Conservation (phyloP, 2,888 invertebrate species). For the Ochropleura leucogaster region DNA sequence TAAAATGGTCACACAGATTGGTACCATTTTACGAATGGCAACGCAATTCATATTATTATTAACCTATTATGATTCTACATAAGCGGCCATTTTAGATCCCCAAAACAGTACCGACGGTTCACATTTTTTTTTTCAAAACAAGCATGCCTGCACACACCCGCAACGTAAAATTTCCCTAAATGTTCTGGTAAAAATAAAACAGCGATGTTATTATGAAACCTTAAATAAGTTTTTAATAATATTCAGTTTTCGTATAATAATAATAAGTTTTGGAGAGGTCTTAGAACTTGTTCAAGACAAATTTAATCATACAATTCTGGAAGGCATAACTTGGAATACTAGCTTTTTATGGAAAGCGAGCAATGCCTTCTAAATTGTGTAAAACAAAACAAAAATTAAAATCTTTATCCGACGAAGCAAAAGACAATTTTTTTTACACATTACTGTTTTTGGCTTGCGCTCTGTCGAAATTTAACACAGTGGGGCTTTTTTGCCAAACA, state of each 20-base stretch:
- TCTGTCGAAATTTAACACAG: background rate
- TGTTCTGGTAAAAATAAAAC: conserved; percentile 18
- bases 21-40: too few species aligned
- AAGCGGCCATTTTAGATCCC: too few species aligned
- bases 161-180: background rate
- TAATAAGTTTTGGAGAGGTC: conserved; percentile 7
- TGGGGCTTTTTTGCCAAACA: background rate
- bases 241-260: background rate
- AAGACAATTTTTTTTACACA: background rate
- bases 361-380: background rate
- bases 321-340: background rate
- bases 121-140: too few species aligned
- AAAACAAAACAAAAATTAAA: background rate
- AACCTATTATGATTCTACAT: too few species aligned
- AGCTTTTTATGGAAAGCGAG: background rate
- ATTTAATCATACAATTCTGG: conserved; percentile 2
- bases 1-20: too few species aligned
- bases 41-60: too few species aligned
- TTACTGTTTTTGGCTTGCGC: background rate
- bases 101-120: too few species aligned
- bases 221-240: background rate
- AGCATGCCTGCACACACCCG: too few species aligned
- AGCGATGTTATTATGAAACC: background rate
- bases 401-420: background rate
- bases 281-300: conserved; percentile 8